Percentiles rank a stretch among this genome's conserved stretches.
phyloP scores from a whole-genome alignment of 2,113 vertebrate species.

The Myotis brandtii region DNA sequence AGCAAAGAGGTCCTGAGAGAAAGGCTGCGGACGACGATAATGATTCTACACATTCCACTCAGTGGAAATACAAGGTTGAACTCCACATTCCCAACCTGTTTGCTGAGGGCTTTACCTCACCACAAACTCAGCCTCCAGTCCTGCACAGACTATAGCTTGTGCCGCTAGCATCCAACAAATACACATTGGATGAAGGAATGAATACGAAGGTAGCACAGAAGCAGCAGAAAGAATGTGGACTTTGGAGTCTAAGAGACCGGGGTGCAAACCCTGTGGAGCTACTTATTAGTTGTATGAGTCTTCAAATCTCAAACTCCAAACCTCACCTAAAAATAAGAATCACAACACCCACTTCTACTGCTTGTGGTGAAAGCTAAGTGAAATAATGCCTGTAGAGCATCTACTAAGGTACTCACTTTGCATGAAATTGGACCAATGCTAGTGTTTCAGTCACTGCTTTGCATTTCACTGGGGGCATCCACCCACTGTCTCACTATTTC shows the following conservation, averaged over 20 bases:
- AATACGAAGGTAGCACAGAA: too few species aligned
- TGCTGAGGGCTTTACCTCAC: neutral
- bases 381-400: neutral
- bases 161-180: neutral
- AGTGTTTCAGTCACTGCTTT: neutral
- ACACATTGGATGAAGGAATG: neutral
- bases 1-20: neutral
- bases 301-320: neutral
- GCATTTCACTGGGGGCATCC: neutral
- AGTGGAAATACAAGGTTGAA: neutral
- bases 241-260: neutral
- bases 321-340: neutral
- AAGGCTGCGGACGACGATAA: neutral
- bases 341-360: neutral
- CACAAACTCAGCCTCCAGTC: neutral
- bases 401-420: neutral
- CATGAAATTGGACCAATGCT: neutral
- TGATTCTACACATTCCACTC: neutral
- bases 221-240: neutral
- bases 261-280: neutral
- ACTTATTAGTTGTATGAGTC: neutral
- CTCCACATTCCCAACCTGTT: accelerated
- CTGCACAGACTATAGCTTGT: neutral
- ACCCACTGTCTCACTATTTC: neutral
- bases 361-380: neutral